These are phyloP conservation scores for Semibalanus balanoides DNA, from an alignment of 1,140 invertebrate genomes.

Conservation along the genomic window DNA sequence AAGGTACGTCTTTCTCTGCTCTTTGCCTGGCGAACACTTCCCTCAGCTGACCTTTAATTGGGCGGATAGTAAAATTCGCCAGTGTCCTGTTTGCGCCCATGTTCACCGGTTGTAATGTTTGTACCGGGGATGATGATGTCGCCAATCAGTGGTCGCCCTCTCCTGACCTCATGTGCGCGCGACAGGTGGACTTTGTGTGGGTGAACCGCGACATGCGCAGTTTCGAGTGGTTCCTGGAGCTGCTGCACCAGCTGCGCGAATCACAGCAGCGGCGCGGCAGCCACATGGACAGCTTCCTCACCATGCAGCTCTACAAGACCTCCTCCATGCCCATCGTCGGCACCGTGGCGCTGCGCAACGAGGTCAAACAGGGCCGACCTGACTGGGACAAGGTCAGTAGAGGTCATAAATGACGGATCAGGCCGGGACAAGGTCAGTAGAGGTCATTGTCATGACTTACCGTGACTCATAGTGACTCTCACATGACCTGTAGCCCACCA, in stretches of 20 bases:
- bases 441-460: no score
- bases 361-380: slow-evolving; percentile 20
- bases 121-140: no score
- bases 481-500: no score
- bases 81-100: no score
- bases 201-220: slow-evolving; percentile 34
- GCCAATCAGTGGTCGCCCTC: no score
- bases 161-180: no score
- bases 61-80: no score
- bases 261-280: slow-evolving; percentile 28
- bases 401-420: neutral
- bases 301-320: slow-evolving; percentile 34
- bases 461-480: no score
- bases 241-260: slow-evolving; percentile 30
- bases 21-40: no score
- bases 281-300: slow-evolving; percentile 26
- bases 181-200: slow-evolving; percentile 38
- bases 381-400: slow-evolving; percentile 22
- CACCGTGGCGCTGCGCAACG: slow-evolving; percentile 15
- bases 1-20: no score
- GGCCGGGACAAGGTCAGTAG: neutral
- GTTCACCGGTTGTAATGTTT: no score
- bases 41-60: no score
- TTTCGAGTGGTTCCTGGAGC: slow-evolving; percentile 37
- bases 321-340: slow-evolving; percentile 24